These are phyloP conservation scores for Leptobrachium ailaonicum DNA, from an alignment of 2,113 vertebrate genomes.

Conservation along the genomic window DNA sequence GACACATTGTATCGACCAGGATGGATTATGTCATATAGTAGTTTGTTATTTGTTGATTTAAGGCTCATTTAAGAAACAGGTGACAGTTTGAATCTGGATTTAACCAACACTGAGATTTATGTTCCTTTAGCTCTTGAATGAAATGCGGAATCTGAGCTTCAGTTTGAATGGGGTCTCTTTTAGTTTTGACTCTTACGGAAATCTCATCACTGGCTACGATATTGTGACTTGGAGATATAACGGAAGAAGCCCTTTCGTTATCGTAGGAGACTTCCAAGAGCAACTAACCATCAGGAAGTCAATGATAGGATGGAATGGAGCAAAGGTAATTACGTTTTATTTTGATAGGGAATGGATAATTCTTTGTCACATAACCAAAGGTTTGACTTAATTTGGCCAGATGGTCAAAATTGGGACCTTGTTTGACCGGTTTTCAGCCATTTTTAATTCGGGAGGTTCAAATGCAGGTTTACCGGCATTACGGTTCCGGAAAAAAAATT, in stretches of 20 bases:
- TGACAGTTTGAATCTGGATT: not conserved
- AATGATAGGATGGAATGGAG: constrained; percentile 67
- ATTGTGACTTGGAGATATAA: constrained; percentile 58
- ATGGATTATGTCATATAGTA: not conserved
- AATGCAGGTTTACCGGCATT: no score
- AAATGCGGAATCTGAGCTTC: constrained; percentile 62
- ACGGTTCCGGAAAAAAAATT: no score
- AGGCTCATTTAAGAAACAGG: no score
- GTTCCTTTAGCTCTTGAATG: constrained; percentile 8
- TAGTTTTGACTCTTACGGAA: constrained; percentile 69
- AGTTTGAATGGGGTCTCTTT: constrained; percentile 54
- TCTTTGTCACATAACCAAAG: no score
- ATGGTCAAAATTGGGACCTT: no score
- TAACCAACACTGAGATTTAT: not conserved
- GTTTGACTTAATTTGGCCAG: no score
- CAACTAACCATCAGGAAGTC: constrained; percentile 57
- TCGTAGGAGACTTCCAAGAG: constrained; percentile 61
- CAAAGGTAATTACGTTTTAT: constrained; percentile 4
- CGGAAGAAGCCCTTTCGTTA: not conserved
- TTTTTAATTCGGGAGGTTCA: no score
- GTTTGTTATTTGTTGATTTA: not conserved
- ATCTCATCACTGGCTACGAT: constrained; percentile 69
- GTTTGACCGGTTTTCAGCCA: no score
- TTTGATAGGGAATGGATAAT: not conserved
- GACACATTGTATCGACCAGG: no score